Conservation (phyloP, 1,140 invertebrate species). For the Bombus vancouverensis region DNA sequence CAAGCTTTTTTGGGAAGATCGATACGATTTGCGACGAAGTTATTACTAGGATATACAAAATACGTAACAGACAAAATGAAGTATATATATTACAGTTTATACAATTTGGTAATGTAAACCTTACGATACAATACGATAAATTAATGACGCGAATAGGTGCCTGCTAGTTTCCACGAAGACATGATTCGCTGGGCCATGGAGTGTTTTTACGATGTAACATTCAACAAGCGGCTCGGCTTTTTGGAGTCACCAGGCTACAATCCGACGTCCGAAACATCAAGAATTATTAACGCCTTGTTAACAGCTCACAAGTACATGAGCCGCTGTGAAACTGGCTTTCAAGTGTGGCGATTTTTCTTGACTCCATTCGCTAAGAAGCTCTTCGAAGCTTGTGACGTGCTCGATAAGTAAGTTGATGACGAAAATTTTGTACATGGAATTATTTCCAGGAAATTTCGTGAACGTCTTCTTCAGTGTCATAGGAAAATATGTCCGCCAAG, state of each 20-base stretch:
- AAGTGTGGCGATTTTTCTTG: constrained; percentile 87
- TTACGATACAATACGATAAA: not conserved
- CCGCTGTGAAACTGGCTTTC: constrained; percentile 85
- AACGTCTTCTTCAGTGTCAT: constrained; percentile 60
- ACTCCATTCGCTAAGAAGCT: constrained; percentile 85
- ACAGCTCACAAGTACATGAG: constrained; percentile 85
- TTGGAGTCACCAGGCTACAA: constrained; percentile 78
- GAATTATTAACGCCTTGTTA: constrained; percentile 84
- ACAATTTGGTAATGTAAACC: no score
- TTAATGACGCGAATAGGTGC: constrained; percentile 72
- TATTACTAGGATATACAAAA: constrained; percentile 74
- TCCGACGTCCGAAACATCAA: constrained; percentile 82
- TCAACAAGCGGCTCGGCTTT: constrained; percentile 85
- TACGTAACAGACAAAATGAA: constrained; percentile 86
- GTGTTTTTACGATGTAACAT: constrained; percentile 85
- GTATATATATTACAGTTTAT: constrained; percentile 40
- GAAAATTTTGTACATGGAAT: constrained; percentile 31
- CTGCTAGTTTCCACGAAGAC: constrained; percentile 84
- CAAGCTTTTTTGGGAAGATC: constrained; percentile 74
- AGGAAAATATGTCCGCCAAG: constrained; percentile 75
- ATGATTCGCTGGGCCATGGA: constrained; percentile 87
- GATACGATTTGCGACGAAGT: constrained; percentile 81
- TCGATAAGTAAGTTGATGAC: constrained; percentile 81
- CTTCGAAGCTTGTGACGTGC: constrained; percentile 83
- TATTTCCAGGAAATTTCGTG: not conserved